Base-by-base conservation (phyloP, 1,140 invertebrate genomes). In the Bacillus rossius region DNA sequence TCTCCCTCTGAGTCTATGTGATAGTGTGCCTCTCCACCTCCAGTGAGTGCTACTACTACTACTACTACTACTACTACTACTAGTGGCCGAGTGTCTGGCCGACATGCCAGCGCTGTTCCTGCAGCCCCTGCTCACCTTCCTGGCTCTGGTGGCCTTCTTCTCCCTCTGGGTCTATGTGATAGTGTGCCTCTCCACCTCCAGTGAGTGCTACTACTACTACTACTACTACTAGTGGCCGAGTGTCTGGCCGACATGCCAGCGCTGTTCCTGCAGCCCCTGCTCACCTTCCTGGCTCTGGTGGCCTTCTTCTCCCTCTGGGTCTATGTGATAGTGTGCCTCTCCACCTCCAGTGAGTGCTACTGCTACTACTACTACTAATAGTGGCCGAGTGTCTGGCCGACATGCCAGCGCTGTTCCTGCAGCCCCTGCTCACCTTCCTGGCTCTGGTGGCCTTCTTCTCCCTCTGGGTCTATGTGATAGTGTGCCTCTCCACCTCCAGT, bases 261-360 rank as follows among this genome's bases (percentile, higher is more conserved):
- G n/a, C 73, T 98, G 22, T 86, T 96, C 66, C 75, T 94, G 19
- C 93, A 95, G 68, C 94, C 94, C 1, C 69, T 96, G 1, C 75
- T 93, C 57, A 96, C 94, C 0, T 94, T 94, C 69, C 60, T 89
- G 43, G 80, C 87, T 47, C 76, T 96, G 0, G 72, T 88, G 23
- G 59, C 84, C 40, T 96, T 96, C 71, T 88, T 94, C 61, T 73
- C 84, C 40, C 92, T 91, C 77, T 96, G 92, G 92, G 77, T 93
- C 1, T 78, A 81, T 26, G 84, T 96, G 37, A 82, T 96, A 61
- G 74, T 85, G 22, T 84, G 77, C 65, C 72, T 89, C 4, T 80
- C 82, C n/a, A 87, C 86, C 62, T 79, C 85, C 37, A 79, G 87
- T 89, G 77, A 82, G 83, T 78, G 41, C n/a, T n/a, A n/a, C n/a